phyloP scores from a whole-genome alignment of 1,140 invertebrate species.

The Sinonovacula constricta region DNA sequence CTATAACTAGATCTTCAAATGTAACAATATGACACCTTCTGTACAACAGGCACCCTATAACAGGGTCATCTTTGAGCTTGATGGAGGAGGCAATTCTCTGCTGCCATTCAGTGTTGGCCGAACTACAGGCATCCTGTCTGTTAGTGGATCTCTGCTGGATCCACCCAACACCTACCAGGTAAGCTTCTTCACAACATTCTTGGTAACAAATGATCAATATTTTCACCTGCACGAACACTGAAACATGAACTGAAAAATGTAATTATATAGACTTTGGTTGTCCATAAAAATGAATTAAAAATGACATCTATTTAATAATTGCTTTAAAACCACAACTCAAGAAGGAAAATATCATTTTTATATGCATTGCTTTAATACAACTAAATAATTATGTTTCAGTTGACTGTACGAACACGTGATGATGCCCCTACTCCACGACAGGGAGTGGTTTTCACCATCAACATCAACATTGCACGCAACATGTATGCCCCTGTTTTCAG shows the following conservation, averaged over 20 bases:
- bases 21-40: no score
- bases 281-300: no score
- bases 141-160: conserved; percentile 12
- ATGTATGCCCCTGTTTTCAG: conserved; percentile 60
- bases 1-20: no score
- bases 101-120: conserved; percentile 12
- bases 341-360: no score
- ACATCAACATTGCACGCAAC: conserved; percentile 63
- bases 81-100: not conserved
- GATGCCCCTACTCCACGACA: conserved; percentile 7
- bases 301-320: no score
- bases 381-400: conserved; percentile 11
- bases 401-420: conserved; percentile 25
- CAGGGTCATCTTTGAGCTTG: conserved; percentile 10
- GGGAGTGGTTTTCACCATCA: conserved; percentile 46
- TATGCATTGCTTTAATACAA: no score
- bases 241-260: no score
- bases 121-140: not conserved
- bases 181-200: no score
- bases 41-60: conserved; percentile 35
- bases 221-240: no score
- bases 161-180: conserved; percentile 19
- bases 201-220: no score
- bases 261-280: no score
- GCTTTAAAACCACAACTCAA: no score